Conservation (phyloP, 1,140 invertebrate species). For the Brachionus paranguensis region DNA sequence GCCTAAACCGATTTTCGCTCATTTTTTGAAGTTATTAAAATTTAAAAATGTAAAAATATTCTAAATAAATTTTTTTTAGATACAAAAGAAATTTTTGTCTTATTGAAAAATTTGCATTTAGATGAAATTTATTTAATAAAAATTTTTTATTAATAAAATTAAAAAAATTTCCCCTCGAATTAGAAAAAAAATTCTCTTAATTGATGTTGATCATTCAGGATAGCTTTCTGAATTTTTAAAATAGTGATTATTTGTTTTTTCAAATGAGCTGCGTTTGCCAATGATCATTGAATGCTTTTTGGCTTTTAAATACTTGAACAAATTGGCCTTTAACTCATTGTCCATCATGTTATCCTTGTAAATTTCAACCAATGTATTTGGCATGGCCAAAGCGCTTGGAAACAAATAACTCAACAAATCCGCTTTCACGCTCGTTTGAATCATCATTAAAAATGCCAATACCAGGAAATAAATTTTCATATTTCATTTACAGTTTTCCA, state of each 20-base stretch:
- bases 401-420: background rate
- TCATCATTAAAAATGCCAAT: background rate
- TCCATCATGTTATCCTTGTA: slow-evolving; percentile 13
- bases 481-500: background rate
- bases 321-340: background rate
- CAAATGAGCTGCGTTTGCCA: background rate
- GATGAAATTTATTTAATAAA: background rate
- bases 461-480: background rate
- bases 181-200: background rate
- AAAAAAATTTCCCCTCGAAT: background rate
- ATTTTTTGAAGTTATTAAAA: background rate
- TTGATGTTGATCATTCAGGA: background rate
- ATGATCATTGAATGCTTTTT: slow-evolving; percentile 18
- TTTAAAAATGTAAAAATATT: slow-evolving; percentile 9
- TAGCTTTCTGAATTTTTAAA: background rate
- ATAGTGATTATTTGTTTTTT: background rate
- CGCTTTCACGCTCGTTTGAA: background rate
- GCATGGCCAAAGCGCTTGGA: background rate
- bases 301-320: slow-evolving; percentile 7
- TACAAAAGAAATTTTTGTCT: background rate
- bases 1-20: background rate
- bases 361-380: background rate
- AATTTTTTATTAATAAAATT: background rate
- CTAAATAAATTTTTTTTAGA: background rate
- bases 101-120: background rate